phyloP scores from a whole-genome alignment of 2,888 invertebrate genomes.

The Agelastica alni region DNA sequence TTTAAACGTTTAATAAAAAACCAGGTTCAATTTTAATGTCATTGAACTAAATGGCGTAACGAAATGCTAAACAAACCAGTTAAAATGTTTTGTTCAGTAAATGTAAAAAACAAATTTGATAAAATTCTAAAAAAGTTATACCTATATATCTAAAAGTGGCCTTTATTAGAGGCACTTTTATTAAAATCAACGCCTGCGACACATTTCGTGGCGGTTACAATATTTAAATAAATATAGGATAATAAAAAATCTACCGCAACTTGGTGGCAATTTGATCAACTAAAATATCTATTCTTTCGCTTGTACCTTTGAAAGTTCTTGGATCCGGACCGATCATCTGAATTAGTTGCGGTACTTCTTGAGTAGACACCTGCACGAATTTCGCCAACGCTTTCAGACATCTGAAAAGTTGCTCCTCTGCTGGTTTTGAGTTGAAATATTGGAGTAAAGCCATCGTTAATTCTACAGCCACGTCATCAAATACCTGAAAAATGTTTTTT shows the following conservation, averaged over 20 bases:
- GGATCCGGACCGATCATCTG: slow-evolving; percentile 92
- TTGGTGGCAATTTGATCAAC: slow-evolving; percentile 67
- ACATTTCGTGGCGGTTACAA: background rate
- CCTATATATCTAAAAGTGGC: too few relatives aligned
- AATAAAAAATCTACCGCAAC: slow-evolving; percentile 19
- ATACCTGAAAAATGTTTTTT: slow-evolving; percentile 81
- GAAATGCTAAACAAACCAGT: too few relatives aligned
- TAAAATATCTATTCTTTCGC: slow-evolving; percentile 78
- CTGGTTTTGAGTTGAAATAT: slow-evolving; percentile 79
- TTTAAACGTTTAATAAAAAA: too few relatives aligned
- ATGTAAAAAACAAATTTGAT: background rate
- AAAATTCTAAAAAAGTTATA: background rate
- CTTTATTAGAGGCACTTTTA: too few relatives aligned
- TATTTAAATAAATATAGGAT: background rate
- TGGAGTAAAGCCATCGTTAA: slow-evolving; percentile 89
- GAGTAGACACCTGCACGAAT: slow-evolving; percentile 74
- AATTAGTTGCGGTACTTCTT: slow-evolving; percentile 85
- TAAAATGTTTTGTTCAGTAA: background rate
- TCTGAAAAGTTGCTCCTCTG: slow-evolving; percentile 82
- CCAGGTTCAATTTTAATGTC: too few relatives aligned
- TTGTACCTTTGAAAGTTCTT: slow-evolving; percentile 77
- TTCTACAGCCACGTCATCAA: slow-evolving; percentile 92
- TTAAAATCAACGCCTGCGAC: too few relatives aligned
- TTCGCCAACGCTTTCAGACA: slow-evolving; percentile 76
- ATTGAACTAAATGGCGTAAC: too few relatives aligned